Conservation (phyloP, 1,140 invertebrate genomes). For the Matsumurasca onukii region DNA sequence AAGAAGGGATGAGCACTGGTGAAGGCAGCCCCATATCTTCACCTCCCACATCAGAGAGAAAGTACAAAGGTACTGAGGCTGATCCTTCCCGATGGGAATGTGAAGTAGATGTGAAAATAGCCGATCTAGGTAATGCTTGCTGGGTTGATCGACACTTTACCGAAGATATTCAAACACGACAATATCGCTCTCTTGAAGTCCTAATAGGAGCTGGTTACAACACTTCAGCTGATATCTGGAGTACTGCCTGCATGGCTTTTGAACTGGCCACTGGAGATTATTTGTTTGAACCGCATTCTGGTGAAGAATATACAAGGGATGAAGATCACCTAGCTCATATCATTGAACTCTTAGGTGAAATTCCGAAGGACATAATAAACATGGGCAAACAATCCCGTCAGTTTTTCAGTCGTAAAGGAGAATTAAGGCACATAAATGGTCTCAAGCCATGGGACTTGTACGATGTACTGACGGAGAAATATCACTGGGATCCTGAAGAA, state of each 20-base stretch:
- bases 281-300: slow-evolving; percentile 96
- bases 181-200: slow-evolving; percentile 96
- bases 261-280: slow-evolving; percentile 99
- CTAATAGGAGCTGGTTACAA: slow-evolving; percentile 92
- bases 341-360: slow-evolving; percentile 94
- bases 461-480: slow-evolving; percentile 94
- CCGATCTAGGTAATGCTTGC: slow-evolving; percentile 98
- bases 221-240: slow-evolving; percentile 96
- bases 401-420: slow-evolving; percentile 92
- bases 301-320: slow-evolving; percentile 83
- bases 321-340: slow-evolving; percentile 99
- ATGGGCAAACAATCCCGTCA: slow-evolving; percentile 89
- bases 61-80: slow-evolving; percentile 41
- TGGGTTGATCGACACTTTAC: slow-evolving; percentile 96
- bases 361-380: slow-evolving; percentile 87
- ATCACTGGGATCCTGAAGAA: slow-evolving; percentile 84
- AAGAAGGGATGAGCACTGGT: slow-evolving; percentile 32
- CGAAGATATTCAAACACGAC: slow-evolving; percentile 98
- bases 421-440: slow-evolving; percentile 87
- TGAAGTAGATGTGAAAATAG: slow-evolving; percentile 91
- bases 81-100: slow-evolving; percentile 85
- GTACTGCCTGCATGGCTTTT: slow-evolving; percentile 99
- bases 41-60: slow-evolving; percentile 35
- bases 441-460: slow-evolving; percentile 92
- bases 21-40: slow-evolving; percentile 36